Base-by-base conservation (phyloP, 2,113 vertebrate genomes). In the Excalfactoria chinensis region DNA sequence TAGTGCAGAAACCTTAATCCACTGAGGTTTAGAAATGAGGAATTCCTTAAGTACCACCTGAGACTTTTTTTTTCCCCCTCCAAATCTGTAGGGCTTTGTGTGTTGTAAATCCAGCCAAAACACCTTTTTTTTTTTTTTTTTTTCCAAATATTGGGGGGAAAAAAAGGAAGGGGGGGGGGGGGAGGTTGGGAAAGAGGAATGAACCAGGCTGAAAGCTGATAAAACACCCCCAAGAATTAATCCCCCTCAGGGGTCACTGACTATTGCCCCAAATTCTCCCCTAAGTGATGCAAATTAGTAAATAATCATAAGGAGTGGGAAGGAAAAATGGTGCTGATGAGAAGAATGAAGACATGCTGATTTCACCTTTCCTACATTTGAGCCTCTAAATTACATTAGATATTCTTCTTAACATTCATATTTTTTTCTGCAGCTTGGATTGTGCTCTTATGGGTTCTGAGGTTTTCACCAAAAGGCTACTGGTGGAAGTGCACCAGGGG, bases 31-130 rank as follows among this genome's bases (percentile, higher is more conserved):
- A 94, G 68, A 94, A 95, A 92, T 53, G 82, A 96, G 94, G 95
- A 93, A 95, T 96, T 96, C 85, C 96, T 80, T 94, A 95, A 96
- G 87, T 35, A 93, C 87, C 84, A 96, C 93, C 96, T 95, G 96
- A 92, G 84, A 53, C 48, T 77, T 23, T 44, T 58, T 82, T n/a
- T 71, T n/a, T 87, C 89, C 13, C 59, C 13, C 59, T 74, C 60
- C 37, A 46, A 95, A 60, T 77, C 72, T 80, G 51, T 60, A 74
- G 43, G 63, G 68, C 82, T 87, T 95, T 91, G 89, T 85, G 84
- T 51, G 79, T 71, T 87, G 68, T 64, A 91, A 93, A 80, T 80
- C 71, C 68, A 87, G 55, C 3, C 14, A 90, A 92, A 85, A 55
- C 21, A 73, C 35, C 74, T 86, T 83, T 64, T 58, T 22, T 41